Percentiles rank a stretch among this genome's conserved stretches.
phyloP scores from a whole-genome alignment of 2,888 invertebrate species.

The Habrosyne pyritoides region DNA sequence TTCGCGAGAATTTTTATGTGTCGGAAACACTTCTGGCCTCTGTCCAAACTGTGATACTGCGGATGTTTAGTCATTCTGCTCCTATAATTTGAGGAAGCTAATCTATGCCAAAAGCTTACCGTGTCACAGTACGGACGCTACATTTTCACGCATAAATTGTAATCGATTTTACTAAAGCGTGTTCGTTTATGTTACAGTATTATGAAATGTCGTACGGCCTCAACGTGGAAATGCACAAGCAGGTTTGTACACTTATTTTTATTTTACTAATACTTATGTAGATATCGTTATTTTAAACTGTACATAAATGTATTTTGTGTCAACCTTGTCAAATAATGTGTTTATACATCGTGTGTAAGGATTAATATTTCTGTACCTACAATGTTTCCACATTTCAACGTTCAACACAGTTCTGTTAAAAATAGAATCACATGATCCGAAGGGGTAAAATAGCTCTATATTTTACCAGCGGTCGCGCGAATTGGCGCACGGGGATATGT shows the following conservation, averaged over 20 bases:
- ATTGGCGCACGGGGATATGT: constrained; percentile 61
- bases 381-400: constrained; percentile 56
- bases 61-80: constrained; percentile 80
- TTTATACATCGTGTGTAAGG: constrained; percentile 7
- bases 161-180: constrained; percentile 62
- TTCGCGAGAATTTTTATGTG: constrained; percentile 81
- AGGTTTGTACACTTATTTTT: constrained; percentile 85
- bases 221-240: constrained; percentile 99
- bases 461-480: constrained; percentile 46
- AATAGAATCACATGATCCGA: constrained; percentile 38
- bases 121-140: constrained; percentile 58
- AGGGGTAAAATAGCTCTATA: constrained; percentile 53
- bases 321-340: background rate
- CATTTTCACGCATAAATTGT: constrained; percentile 57
- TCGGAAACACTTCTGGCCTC: constrained; percentile 80
- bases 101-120: constrained; percentile 76
- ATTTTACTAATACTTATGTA: constrained; percentile 1
- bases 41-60: constrained; percentile 73
- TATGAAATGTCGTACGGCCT: constrained; percentile 99
- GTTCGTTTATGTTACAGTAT: constrained; percentile 90
- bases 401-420: constrained; percentile 27
- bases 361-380: constrained; percentile 4
- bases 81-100: constrained; percentile 79
- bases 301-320: background rate
- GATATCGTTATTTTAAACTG: background rate